Base-by-base conservation (phyloP, 2,113 vertebrate species). In the Brachyistius frenatus region DNA sequence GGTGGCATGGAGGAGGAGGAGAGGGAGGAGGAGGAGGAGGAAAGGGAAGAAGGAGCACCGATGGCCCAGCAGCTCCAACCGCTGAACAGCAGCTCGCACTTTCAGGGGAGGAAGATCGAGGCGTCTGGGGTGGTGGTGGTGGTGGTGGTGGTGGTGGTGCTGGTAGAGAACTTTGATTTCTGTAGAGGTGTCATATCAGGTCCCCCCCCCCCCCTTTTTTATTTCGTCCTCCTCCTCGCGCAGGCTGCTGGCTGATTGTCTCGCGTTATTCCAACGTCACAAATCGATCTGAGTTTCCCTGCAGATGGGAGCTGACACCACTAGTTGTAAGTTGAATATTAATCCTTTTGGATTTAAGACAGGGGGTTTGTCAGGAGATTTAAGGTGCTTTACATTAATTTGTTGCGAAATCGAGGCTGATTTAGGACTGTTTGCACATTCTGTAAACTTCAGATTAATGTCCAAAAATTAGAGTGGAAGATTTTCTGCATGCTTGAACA, bases 311-410 rank as follows among this genome's bases (percentile, higher is more conserved):
- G 89, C 79, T 90, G 92, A 88, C 84, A 83, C 91, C 86, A 73
- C 73, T 87, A 85, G 92, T 90, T 93, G 93, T 94, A 93, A 95
- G 93, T 95, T 91, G 88, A 91, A 90, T 88, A 91, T 94, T 81
- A 87, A 90, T 92, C 92, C 89, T 94, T 74, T 73, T 74, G 88
- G 89, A 83, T 90, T 86, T 87, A 74, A 86, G 70, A 74, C 86
- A 93, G 52, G 73, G 93, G 78, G 61, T 23, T 23, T 23, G 23
- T 23, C 23, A 23, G 23, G 23, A 23, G 23, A 23, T 58, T 23
- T 70, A 74, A 14, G 41, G 30, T n/a, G 47, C 62, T 79, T 60
- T 55, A 7, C 63, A 50, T 31, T 7, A 56, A 53, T 68, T 32
- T 35, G 15, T 50, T 55, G n/a, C 47, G 7, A 58, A 32, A 46